Conservation (phyloP, 2,113 vertebrate genomes). For the Brachyhypopomus occidentalis region DNA sequence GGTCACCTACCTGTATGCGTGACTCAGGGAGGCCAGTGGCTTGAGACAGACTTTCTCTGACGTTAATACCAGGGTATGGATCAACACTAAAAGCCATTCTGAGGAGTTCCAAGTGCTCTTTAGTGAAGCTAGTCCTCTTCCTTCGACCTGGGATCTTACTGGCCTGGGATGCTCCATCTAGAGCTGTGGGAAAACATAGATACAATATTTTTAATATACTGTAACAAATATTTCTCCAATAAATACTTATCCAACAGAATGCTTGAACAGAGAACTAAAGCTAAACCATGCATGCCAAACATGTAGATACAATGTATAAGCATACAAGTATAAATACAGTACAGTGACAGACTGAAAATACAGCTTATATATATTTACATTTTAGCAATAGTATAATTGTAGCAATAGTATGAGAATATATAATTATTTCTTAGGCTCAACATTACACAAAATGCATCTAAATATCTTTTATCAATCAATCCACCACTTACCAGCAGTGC, state of each 20-base stretch:
- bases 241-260: too few species aligned
- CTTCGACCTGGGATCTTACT: slow-evolving; percentile 53
- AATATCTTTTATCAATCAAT: too few species aligned
- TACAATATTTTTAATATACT: background rate
- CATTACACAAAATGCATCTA: too few species aligned
- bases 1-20: slow-evolving; percentile 55
- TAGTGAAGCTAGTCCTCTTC: slow-evolving; percentile 57
- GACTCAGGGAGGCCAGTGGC: slow-evolving; percentile 60
- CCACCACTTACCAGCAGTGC: slow-evolving; percentile 35
- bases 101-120: slow-evolving; percentile 56
- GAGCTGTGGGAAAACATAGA: slow-evolving; percentile 36
- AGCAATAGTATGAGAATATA: too few species aligned
- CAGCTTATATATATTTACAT: too few species aligned
- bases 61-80: slow-evolving; percentile 59
- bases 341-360: background rate
- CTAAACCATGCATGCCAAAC: too few species aligned
- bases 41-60: slow-evolving; percentile 57
- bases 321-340: too few species aligned
- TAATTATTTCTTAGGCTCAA: too few species aligned
- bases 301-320: background rate
- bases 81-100: slow-evolving; percentile 55
- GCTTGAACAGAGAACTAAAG: background rate
- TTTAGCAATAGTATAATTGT: too few species aligned
- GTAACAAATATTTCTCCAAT: background rate
- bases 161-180: slow-evolving; percentile 47